Conservation (phyloP, 2,113 vertebrate species). For the Neolamprologus fasciatus region DNA sequence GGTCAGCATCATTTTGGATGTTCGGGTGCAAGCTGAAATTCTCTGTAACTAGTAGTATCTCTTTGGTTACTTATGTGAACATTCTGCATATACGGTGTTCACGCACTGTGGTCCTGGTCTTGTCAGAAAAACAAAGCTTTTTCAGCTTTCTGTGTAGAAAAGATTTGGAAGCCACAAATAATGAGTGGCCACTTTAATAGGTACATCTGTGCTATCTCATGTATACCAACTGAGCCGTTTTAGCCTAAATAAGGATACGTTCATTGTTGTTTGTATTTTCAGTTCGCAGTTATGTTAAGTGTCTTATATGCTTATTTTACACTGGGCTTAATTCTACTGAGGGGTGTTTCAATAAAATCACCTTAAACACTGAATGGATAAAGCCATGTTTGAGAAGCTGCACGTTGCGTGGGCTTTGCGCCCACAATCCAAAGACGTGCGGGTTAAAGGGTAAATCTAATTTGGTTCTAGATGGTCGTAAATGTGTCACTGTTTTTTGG, state of each 20-base stretch:
- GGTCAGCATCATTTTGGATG: neutral
- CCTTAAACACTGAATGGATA: neutral
- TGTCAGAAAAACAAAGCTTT: neutral
- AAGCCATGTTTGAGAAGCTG: neutral
- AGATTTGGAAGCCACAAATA: neutral
- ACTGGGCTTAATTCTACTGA: neutral
- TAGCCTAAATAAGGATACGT: neutral
- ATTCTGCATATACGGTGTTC: neutral
- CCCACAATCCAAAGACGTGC: neutral
- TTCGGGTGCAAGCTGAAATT: neutral
- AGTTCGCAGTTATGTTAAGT: neutral
- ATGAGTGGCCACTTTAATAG: neutral
- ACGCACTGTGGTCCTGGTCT: neutral
- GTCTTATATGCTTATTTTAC: neutral
- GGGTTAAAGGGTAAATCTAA: neutral
- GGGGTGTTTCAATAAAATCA: neutral
- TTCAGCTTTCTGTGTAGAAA: neutral
- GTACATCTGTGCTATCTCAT: neutral
- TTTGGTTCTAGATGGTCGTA: neutral
- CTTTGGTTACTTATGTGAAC: neutral
- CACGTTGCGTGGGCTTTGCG: neutral
- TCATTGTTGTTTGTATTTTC: neutral
- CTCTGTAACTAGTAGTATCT: neutral
- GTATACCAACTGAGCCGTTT: neutral
- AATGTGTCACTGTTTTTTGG: neutral